phyloP scores from a whole-genome alignment of 2,888 invertebrate species.

The Schizaphis graminum region DNA sequence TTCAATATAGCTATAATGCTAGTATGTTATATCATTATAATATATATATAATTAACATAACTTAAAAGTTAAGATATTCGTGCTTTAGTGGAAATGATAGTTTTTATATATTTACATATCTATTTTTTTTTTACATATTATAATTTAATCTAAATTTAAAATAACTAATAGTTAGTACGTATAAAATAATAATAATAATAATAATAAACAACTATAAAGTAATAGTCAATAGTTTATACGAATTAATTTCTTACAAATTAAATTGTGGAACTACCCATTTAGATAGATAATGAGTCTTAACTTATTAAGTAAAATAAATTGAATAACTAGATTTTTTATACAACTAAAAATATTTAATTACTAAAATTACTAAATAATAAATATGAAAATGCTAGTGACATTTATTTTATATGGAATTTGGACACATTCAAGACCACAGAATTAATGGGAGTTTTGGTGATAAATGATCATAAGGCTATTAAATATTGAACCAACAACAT shows the following conservation, averaged over 20 bases:
- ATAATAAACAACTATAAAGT: background rate
- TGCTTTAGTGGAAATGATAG: background rate
- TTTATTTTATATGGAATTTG: background rate
- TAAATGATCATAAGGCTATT: background rate
- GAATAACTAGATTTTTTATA: background rate
- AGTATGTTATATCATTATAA: background rate
- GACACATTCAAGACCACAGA: background rate
- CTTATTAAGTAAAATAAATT: background rate
- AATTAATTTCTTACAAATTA: background rate
- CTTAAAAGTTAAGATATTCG: too few relatives aligned
- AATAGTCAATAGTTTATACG: background rate
- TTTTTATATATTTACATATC: background rate
- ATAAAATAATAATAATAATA: background rate
- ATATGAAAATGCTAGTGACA: background rate
- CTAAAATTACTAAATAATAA: background rate
- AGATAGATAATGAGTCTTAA: background rate
- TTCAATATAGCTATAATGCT: background rate
- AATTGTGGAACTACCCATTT: background rate
- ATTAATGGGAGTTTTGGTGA: background rate
- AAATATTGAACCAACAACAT: background rate
- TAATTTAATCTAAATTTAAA: background rate
- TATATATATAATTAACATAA: too few relatives aligned
- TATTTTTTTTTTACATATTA: background rate
- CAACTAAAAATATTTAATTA: background rate
- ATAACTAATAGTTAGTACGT: background rate